These are phyloP conservation scores for Rallus crepitans DNA, from an alignment of 2,797 vertebrate species.

Conservation along the genomic window DNA sequence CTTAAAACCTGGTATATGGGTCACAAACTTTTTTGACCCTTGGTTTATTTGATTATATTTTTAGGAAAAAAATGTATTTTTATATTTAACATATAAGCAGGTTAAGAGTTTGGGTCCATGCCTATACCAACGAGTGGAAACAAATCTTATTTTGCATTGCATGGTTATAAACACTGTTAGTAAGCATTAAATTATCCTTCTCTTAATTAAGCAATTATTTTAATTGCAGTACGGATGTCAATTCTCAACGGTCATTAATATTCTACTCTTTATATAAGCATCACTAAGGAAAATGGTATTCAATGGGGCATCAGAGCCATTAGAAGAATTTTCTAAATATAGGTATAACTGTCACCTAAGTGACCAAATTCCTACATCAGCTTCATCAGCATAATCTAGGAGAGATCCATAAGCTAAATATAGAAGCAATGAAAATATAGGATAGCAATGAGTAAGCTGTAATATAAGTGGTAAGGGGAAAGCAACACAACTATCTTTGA, in stretches of 20 bases:
- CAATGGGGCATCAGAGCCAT: not conserved
- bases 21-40: not conserved
- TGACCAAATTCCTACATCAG: not conserved
- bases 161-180: not conserved
- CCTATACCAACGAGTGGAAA: not conserved
- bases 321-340: conserved; percentile 1
- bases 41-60: not conserved
- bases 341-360: not conserved
- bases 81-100: not conserved
- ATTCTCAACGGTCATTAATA: not conserved
- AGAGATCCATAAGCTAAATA: not conserved
- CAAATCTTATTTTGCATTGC: not conserved
- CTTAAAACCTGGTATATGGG: not conserved
- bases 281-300: not conserved
- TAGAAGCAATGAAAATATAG: not conserved
- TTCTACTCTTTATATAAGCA: not conserved
- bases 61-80: not conserved
- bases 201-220: conserved; percentile 22
- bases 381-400: not conserved
- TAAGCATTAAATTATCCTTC: not conserved
- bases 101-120: not conserved
- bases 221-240: not conserved
- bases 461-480: not conserved
- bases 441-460: not conserved
- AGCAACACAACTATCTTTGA: not conserved